phyloP scores from a whole-genome alignment of 2,797 vertebrate species.

The Tapera naevia region DNA sequence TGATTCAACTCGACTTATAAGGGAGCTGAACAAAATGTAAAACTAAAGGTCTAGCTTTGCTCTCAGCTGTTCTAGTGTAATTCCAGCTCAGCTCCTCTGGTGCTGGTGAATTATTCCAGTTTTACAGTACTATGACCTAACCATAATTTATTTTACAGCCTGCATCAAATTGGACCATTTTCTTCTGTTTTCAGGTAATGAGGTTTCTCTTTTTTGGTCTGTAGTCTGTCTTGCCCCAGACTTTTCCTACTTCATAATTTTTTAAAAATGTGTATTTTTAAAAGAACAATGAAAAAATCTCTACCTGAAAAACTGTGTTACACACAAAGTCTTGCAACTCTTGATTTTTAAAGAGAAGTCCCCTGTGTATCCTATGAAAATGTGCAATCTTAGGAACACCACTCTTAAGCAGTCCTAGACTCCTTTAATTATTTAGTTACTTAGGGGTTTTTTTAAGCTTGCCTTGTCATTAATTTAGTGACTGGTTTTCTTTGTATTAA shows the following conservation, averaged over 20 bases:
- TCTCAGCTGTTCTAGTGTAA: background rate
- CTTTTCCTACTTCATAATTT: background rate
- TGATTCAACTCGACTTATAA: background rate
- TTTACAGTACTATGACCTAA: background rate
- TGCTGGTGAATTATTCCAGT: background rate
- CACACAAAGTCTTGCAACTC: background rate
- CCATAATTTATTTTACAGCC: background rate
- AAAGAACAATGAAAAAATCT: background rate
- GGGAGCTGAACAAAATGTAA: background rate
- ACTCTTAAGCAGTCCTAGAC: background rate
- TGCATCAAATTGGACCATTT: background rate
- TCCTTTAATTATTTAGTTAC: background rate
- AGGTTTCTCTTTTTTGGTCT: background rate
- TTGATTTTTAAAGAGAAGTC: background rate
- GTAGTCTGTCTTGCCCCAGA: background rate
- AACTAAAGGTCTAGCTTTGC: background rate
- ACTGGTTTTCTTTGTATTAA: background rate
- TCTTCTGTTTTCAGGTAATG: background rate
- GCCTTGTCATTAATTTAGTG: background rate
- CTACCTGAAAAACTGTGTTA: background rate
- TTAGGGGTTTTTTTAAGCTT: background rate
- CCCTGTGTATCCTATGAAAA: background rate
- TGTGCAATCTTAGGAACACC: background rate
- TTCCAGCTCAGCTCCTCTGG: background rate
- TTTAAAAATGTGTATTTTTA: rapidly evolving